Evolutionary conservation across 35 echinoderm and acorn worm species (phyloP), one percentile per base, ranked within the genome.

Genomic region (Ophioderma brevispina): DNA sequence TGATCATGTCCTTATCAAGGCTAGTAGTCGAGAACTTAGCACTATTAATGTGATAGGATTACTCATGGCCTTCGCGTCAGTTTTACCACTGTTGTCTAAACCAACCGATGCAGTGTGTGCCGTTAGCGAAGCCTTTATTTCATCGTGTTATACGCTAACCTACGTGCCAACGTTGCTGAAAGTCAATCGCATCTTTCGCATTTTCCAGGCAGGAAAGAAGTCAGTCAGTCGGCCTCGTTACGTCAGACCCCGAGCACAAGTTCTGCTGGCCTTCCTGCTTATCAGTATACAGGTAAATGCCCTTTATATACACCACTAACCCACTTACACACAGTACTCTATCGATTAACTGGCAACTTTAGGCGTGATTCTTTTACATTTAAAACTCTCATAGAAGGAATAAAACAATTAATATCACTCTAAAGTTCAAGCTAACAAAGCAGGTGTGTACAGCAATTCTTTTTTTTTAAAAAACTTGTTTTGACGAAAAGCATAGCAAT

Each of bases 11-110:
- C 34, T 85, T 31, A 85, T 85, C 46, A 85, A 85, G 32, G 83
- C 83, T 15, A 85, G 49, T 37, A 85, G 83, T 64, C 43, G 83
- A 36, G 83, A 85, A n/a, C 50, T 85, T 21, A 85, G 83, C 18
- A 37, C 43, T 6, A 59, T 85, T 15, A 85, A 85, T 33, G 70
- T 70, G 28, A 25, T 39, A 34, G 83, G 83, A 15, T 31, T 85
- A 0, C 31, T 85, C 36, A 5, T 85, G 31, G 83, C 43, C 23
- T 85, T 59, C 33, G 15, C 70, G 30, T 25, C 83, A 36, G 83
- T 85, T 32, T 85, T 85, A 10, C 46, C 37, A n/a, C 83, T 85
- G 0, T 55, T 85, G 18, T 35, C 31, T 10, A 33, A 52, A 15
- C 83, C 83, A 30, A 5, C 0, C 17, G 30, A 0, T 30, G 0